Base-by-base conservation (phyloP, 2,113 vertebrate species). In the Hippocampus mohnikei region DNA sequence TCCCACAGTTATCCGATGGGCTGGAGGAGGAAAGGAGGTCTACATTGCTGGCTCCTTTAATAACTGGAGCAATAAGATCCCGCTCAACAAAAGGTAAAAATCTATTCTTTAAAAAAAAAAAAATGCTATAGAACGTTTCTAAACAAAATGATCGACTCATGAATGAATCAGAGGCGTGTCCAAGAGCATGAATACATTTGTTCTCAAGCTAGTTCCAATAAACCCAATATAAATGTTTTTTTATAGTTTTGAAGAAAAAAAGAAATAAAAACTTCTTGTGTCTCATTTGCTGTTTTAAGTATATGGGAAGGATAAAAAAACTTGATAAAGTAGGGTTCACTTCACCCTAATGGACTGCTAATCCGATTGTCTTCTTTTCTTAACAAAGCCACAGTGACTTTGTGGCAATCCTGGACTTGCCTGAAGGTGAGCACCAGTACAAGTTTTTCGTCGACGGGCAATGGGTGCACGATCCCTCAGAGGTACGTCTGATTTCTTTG, bases 371-470 rank as follows among this genome's bases (percentile, higher is more conserved):
- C 75, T 50, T 67, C 5, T 40, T 75, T 55, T 69, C 42, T 64
- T 42, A 80, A 41, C 84, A 29, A 82, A 99, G 97, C 91, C 96
- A 98, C 87, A 99, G 97, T 23, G 97, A 99, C 84, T 99, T 99
- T 79, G 95, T 99, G 7, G 97, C 97, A 44, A 98, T 99, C 80
- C 85, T 99, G 90, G 96, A 99, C 81, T 92, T 99, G 69, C 96
- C 95, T 1, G 97, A 99, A 84, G 97, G 97, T 75, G 97, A 99
- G 65, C 96, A 99, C 80, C 97, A 99, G 82, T 99, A 99, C 88
- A 99, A 99, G 82, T 99, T 99, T 83, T 99, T 98, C 84, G 97
- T 99, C 82, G 97, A 99, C n/a, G 96, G 96, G 66, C 97, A 99
- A 79, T 99, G 97, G 97, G 91, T 97, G 62, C 95, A 99, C 48